A percentile compares a stretch with the other conserved stretches of the same genome.
phyloP scores from a whole-genome alignment of 1,140 invertebrate species.

The Ceratoteleas bidentatus region DNA sequence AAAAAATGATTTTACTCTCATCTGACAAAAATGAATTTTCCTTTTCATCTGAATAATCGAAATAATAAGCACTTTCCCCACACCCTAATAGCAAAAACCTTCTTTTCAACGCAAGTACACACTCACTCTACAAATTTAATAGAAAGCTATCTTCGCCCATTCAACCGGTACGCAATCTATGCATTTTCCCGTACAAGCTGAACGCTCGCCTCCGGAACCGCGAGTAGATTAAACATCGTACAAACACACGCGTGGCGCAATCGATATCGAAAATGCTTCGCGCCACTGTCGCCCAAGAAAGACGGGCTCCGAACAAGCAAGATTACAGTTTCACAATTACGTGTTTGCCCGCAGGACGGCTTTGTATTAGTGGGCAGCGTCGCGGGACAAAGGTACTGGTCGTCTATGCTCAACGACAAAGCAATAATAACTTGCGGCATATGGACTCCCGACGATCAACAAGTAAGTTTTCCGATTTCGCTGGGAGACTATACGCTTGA shows the following conservation, averaged over 20 bases:
- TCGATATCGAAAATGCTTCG: conserved; percentile 35
- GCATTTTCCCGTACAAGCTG: too few relatives aligned
- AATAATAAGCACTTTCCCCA: too few relatives aligned
- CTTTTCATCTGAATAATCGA: too few relatives aligned
- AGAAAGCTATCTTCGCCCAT: too few relatives aligned
- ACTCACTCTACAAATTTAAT: too few relatives aligned
- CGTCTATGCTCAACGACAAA: conserved; percentile 96
- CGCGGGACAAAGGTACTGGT: conserved; percentile 98
- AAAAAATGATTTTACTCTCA: too few relatives aligned
- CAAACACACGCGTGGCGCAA: background rate
- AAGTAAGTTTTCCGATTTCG: conserved; percentile 81
- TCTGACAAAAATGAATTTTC: too few relatives aligned
- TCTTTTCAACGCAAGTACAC: too few relatives aligned
- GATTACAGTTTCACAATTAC: conserved; percentile 38
- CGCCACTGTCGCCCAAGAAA: conserved; percentile 18
- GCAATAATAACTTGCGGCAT: conserved; percentile 97
- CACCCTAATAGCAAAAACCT: too few relatives aligned
- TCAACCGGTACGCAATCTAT: too few relatives aligned
- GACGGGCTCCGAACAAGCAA: background rate
- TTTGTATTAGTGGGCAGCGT: conserved; percentile 98
- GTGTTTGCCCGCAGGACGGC: conserved; percentile 86
- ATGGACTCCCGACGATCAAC: conserved; percentile 96
- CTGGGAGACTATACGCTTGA: conserved; percentile 15
- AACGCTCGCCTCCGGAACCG: too few relatives aligned
- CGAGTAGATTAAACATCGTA: conserved; percentile 1